Base-by-base conservation (phyloP, 2,888 invertebrate genomes). In the Ormyrus thymus region DNA sequence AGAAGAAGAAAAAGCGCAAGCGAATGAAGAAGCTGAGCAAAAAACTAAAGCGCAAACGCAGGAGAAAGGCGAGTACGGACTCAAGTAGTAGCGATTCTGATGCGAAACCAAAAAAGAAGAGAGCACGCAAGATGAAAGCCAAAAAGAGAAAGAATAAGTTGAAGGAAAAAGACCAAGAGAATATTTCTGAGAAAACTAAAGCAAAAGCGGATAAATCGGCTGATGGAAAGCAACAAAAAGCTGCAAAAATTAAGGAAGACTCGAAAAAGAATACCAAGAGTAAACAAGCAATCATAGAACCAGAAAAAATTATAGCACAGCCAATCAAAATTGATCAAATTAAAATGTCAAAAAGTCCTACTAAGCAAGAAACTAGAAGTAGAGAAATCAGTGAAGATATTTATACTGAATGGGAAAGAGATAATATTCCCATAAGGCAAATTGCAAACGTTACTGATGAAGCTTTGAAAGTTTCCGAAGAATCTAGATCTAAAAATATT, bases 41-140 rank as follows among this genome's bases (percentile, higher is more conserved):
- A 50, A 85, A 85, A 45, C 87, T 85, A 43, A 89, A 87, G 65
- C 86, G 86, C 11, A 84, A 83, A 53, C 82, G 82, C 7, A 84
- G 79, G 70, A 78, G 78, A 77, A 65, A 85, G 83, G 77, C 85
- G 0, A 86, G 85, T 45, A 82, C 84, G 0, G 87, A 86, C 11
- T 87, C 88, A 3, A 88, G 86, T 43, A 88, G 86, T 58, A 86
- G 86, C 5, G 88, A 88, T 45, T 87, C 87, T 0, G 85, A 88
- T 8, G 84, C 79, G 43, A 79, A 79, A 6, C 81, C 75, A 3
- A 81, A 81, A 15, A 82, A 82, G 58, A 82, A 78, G 15, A 51
- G 59, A 43, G 45, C 72, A 1, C 56, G 74, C 61, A 76, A 82
- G 69, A 6, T 45, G 7, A 81, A 74, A 11, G 3, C 64, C 6